A percentile compares a stretch with the other conserved stretches of the same genome.
These are phyloP conservation scores for Chiroxiphia lanceolata DNA, from an alignment of 2,797 vertebrate genomes.

Conservation along the genomic window DNA sequence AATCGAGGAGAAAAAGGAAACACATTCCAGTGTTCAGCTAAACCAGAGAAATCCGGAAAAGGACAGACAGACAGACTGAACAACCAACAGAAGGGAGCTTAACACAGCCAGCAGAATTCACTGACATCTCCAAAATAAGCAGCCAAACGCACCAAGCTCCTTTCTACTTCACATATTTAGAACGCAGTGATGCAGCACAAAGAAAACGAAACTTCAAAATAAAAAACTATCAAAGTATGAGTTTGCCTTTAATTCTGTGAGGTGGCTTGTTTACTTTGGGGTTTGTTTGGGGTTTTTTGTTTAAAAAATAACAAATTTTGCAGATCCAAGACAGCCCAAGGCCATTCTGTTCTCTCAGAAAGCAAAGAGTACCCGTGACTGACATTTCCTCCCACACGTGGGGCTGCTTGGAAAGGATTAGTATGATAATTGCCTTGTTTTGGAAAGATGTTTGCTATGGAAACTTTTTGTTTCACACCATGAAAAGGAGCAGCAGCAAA, in stretches of 20 bases:
- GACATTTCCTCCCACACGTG: not conserved
- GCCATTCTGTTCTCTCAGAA: not conserved
- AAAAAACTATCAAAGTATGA: not conserved
- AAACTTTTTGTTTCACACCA: not conserved
- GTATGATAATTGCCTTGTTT: slow-evolving; percentile 22
- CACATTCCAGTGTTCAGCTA: not conserved
- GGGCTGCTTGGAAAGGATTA: not conserved
- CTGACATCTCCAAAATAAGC: not conserved
- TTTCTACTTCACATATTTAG: not conserved
- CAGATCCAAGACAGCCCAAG: not conserved
- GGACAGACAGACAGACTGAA: not conserved
- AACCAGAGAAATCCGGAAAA: not conserved
- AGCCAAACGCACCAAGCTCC: not conserved
- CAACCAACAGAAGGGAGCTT: not conserved
- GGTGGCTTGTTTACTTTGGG: not conserved
- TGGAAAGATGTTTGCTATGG: not conserved
- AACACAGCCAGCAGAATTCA: not conserved
- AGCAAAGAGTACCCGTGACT: not conserved
- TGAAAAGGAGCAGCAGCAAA: not conserved
- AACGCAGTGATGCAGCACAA: not conserved
- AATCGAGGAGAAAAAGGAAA: not conserved
- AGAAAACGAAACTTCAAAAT: not conserved
- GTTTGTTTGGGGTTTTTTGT: not conserved
- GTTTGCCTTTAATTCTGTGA: not conserved
- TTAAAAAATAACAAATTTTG: not conserved